A percentile compares a stretch with the other conserved stretches of the same genome.
Evolutionary conservation across 2,113 vertebrate species (phyloP).

Genomic region (Pteropus alecto): DNA sequence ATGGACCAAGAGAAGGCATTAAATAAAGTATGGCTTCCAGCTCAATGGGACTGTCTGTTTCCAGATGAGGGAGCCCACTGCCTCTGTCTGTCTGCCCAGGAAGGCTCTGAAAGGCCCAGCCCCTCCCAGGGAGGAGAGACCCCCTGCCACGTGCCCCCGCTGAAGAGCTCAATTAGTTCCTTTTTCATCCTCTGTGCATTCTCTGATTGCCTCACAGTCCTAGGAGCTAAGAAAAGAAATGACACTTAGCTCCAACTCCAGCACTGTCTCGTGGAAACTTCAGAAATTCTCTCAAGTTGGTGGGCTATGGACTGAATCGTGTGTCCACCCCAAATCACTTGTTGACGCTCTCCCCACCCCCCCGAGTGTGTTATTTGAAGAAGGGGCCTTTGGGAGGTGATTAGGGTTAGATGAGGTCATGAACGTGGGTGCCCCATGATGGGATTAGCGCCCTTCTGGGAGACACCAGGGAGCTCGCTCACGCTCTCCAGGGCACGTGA

Average conservation of each 20-base stretch:
- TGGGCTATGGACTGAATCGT: neutral
- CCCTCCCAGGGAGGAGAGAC: neutral
- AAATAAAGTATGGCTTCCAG: neutral
- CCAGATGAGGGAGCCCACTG: neutral
- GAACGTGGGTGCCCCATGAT: accelerated
- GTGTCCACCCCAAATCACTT: neutral
- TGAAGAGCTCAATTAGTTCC: neutral
- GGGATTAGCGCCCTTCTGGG: neutral
- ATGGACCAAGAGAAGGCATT: neutral
- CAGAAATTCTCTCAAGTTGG: neutral
- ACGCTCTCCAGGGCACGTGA: neutral
- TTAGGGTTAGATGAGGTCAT: neutral
- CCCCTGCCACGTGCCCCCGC: accelerated
- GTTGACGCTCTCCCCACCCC: too few relatives aligned
- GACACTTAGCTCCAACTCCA: accelerated
- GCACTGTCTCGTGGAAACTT: neutral
- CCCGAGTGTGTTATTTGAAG: neutral
- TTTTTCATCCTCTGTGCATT: accelerated
- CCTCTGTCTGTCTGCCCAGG: neutral
- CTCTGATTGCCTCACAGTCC: neutral
- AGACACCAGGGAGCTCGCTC: neutral
- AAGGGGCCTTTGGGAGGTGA: neutral
- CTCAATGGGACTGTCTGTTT: neutral
- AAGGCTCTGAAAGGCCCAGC: neutral
- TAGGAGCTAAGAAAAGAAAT: neutral